phyloP scores from a whole-genome alignment of 1,140 invertebrate species.

The Trissolcus basalis region DNA sequence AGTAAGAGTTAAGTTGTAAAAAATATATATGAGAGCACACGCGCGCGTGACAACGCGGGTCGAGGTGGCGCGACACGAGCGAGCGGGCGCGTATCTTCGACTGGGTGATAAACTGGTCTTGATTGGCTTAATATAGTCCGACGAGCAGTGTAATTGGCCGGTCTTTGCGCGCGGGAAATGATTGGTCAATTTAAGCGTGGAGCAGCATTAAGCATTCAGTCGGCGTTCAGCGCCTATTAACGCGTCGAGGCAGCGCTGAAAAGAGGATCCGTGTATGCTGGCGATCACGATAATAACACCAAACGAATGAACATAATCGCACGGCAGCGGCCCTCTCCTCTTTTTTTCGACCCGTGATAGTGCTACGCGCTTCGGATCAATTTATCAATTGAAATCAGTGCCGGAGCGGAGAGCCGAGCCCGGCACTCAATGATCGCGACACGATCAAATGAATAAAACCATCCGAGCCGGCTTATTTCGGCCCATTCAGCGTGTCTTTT shows the following conservation, averaged over 20 bases:
- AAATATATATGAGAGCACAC: constrained; percentile 17
- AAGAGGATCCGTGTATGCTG: constrained; percentile 49
- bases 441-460: constrained; percentile 58
- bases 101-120: constrained; percentile 76
- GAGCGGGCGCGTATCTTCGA: constrained; percentile 67
- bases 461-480: constrained; percentile 60
- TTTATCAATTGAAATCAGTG: constrained; percentile 76
- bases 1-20: too few species aligned
- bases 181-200: constrained; percentile 77
- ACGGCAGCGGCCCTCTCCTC: constrained; percentile 27
- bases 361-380: constrained; percentile 66
- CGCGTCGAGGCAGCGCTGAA: constrained; percentile 35
- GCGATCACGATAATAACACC: constrained; percentile 39
- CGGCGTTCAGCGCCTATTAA: constrained; percentile 75
- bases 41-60: constrained; percentile 27
- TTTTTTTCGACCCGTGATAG: constrained; percentile 35
- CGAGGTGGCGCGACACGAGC: constrained; percentile 33
- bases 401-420: constrained; percentile 55
- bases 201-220: constrained; percentile 76
- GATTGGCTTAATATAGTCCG: constrained; percentile 77
- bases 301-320: constrained; percentile 27
- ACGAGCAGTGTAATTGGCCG: constrained; percentile 73
- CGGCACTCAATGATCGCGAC: constrained; percentile 66
- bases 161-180: constrained; percentile 73
- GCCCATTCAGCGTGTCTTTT: constrained; percentile 63